Evolutionary conservation across 2,797 vertebrate genomes (phyloP), one percentile per base, ranked within the genome.

Genomic region (Poliocrania exsul): DNA sequence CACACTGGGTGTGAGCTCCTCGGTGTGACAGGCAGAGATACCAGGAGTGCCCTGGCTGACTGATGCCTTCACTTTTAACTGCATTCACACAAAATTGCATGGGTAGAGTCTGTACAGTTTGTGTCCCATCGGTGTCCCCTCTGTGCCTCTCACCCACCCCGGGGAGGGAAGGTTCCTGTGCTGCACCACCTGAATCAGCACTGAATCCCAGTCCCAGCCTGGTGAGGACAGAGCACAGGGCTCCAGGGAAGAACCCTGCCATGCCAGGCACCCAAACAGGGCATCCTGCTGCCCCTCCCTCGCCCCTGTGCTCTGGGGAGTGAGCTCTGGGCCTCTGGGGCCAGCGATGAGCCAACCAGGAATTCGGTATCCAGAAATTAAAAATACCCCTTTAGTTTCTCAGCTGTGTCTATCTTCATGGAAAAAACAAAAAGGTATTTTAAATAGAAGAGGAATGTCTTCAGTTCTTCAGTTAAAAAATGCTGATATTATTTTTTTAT

Each of bases 201-300:
- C 24, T 11, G 17, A 16, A 10, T 16, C 11, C 50, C 71, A 2
- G 11, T 7, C 19, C n/a, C 58, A 3, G 21, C 19, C 47, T 21
- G 71, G 38, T 2, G 3, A 13, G 26, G 33, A 23, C 13, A 2
- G 33, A 35, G 50, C 13, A 3, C 4, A 16, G 40, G 14, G 18
- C 37, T 24, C 25, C 11, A 5, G 11, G 26, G 15, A 11, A 3
- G 23, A 28, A 18, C 16, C 2, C 37, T 31, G 79, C 2, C 0
- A 3, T 9, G 26, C 5, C 40, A 13, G 28, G 3, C 24, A 4
- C 29, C 17, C 10, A 1, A 11, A 4, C 2, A 1, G 3, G 2
- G 20, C 31, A 26, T 5, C 13, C 38, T 10, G 46, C 53, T 50
- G 33, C 8, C 31, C 56, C 20, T 28, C 17, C 44, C 23, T 21